Percentiles rank a stretch among this genome's conserved stretches.
Evolutionary conservation across 2,113 vertebrate genomes (phyloP).

Genomic region (Bombycilla garrulus): DNA sequence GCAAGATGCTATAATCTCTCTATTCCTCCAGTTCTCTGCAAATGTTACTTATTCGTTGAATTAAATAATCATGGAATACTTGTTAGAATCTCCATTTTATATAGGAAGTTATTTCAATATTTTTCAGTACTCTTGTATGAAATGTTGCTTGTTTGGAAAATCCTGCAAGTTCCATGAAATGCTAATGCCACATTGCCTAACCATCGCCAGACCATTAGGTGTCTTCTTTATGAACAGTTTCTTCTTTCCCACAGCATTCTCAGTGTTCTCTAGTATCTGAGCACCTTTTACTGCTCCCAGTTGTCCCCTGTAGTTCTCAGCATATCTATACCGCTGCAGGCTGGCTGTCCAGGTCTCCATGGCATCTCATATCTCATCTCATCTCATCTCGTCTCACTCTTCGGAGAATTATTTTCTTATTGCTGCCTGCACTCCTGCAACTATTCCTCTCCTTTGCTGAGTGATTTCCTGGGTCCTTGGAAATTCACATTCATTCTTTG

Average conservation of each 20-base stretch:
- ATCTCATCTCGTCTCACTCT: background rate
- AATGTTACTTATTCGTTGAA: background rate
- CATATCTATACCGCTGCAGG: background rate
- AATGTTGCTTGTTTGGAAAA: background rate
- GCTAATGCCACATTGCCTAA: background rate
- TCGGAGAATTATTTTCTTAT: background rate
- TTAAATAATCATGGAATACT: background rate
- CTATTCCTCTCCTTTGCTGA: background rate
- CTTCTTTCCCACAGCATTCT: background rate
- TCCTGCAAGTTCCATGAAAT: background rate
- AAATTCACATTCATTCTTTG: background rate
- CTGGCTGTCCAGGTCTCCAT: background rate
- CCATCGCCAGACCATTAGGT: background rate
- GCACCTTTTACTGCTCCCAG: background rate
- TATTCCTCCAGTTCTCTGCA: background rate
- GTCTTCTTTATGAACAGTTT: background rate
- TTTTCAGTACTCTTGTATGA: background rate
- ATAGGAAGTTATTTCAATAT: background rate
- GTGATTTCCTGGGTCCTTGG: background rate
- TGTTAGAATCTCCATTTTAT: background rate
- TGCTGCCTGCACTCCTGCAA: background rate
- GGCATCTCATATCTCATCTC: background rate
- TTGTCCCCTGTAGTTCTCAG: background rate
- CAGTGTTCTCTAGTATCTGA: background rate
- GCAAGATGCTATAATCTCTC: background rate